Percentiles rank a stretch among this genome's conserved stretches.
These are phyloP conservation scores for Laticauda laticaudata DNA, from an alignment of 2,113 vertebrate genomes.

Conservation along the genomic window DNA sequence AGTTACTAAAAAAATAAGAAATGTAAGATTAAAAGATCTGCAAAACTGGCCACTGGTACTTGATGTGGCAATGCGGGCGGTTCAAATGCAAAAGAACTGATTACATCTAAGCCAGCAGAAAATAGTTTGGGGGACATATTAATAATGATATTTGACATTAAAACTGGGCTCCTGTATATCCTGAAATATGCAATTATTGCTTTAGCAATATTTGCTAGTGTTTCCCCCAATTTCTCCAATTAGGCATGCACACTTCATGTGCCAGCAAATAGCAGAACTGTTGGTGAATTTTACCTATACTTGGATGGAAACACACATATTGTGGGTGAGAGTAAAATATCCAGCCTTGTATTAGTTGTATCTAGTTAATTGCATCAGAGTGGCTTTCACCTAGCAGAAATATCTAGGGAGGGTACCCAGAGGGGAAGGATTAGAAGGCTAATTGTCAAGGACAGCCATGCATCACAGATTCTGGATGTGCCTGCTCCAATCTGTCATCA, in stretches of 20 bases:
- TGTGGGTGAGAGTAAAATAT: not conserved
- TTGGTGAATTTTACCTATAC: not conserved
- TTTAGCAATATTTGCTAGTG: not conserved
- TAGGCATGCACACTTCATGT: not conserved
- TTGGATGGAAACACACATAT: not conserved
- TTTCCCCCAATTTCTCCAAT: not conserved
- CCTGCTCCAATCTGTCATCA: not conserved
- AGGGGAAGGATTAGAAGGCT: not conserved
- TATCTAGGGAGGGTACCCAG: not conserved
- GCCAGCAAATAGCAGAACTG: not conserved
- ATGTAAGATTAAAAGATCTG: not conserved
- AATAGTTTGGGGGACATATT: not conserved
- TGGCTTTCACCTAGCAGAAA: slow-evolving; percentile 6
- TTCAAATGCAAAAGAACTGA: not conserved
- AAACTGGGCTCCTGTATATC: not conserved
- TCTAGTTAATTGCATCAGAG: not conserved
- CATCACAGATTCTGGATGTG: slow-evolving; percentile 7
- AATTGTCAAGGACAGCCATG: slow-evolving; percentile 20
- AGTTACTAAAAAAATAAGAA: not conserved
- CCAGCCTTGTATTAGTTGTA: not conserved
- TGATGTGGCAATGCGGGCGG: not conserved
- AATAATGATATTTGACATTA: not conserved
- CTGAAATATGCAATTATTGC: not conserved
- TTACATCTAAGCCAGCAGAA: not conserved
- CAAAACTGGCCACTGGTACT: not conserved